phyloP scores from a whole-genome alignment of 2,888 invertebrate species.

The Cerceris ruficornis region DNA sequence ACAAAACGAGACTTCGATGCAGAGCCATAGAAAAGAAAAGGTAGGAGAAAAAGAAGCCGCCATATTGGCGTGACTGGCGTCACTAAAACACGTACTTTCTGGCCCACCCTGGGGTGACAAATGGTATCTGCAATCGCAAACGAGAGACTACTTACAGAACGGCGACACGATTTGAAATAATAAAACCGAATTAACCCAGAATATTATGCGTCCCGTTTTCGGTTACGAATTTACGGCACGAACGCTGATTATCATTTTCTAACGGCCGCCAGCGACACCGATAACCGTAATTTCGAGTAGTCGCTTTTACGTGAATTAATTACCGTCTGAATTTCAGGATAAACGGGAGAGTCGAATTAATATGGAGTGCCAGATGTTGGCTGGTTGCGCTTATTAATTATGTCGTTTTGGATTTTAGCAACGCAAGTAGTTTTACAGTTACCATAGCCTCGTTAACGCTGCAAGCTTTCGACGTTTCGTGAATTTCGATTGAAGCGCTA shows the following conservation, averaged over 20 bases:
- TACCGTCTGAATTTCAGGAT: too few relatives aligned
- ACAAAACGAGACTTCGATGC: conserved; percentile 38
- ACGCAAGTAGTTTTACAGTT: too few relatives aligned
- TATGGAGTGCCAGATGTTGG: too few relatives aligned
- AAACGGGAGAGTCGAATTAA: too few relatives aligned
- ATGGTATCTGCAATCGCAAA: conserved; percentile 53
- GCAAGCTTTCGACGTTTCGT: too few relatives aligned
- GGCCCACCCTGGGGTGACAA: conserved; percentile 40
- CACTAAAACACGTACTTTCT: conserved; percentile 21
- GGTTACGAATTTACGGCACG: background rate
- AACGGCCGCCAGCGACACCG: background rate
- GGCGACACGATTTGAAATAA: conserved; percentile 28
- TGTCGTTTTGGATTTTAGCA: too few relatives aligned
- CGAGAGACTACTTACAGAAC: conserved; percentile 27
- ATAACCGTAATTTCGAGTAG: background rate
- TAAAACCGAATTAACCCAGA: conserved; percentile 51
- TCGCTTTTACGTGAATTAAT: background rate
- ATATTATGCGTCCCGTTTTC: conserved; percentile 40
- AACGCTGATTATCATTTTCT: background rate
- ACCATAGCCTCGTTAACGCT: too few relatives aligned
- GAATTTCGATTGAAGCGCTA: too few relatives aligned
- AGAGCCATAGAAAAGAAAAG: background rate
- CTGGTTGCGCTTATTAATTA: too few relatives aligned
- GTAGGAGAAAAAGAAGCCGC: conserved; percentile 37
- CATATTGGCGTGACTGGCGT: conserved; percentile 48